phyloP scores from a whole-genome alignment of 2,888 invertebrate species.

The Catonia carolina region DNA sequence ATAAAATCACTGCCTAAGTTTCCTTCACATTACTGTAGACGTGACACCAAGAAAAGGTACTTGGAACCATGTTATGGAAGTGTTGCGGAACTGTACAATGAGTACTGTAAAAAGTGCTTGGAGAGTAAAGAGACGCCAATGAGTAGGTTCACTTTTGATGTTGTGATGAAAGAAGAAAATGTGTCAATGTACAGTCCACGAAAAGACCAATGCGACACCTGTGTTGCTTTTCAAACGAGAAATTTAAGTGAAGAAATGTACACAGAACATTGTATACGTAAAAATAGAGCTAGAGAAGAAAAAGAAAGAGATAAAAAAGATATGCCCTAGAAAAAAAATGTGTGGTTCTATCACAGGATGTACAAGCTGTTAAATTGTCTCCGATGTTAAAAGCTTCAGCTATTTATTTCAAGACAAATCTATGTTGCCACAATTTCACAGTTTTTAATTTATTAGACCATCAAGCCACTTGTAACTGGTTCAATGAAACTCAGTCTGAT shows the following conservation, averaged over 20 bases:
- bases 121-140: background rate
- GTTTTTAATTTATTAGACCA: background rate
- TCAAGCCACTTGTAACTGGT: background rate
- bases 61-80: background rate
- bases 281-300: background rate
- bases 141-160: background rate
- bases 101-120: background rate
- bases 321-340: background rate
- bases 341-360: background rate
- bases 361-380: background rate
- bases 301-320: background rate
- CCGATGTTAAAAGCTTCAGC: background rate
- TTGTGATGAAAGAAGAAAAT: background rate
- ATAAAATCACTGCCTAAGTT: background rate
- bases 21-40: background rate
- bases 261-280: background rate
- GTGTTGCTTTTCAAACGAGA: background rate
- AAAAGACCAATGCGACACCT: background rate
- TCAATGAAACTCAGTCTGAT: background rate
- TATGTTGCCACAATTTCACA: conserved; percentile 6
- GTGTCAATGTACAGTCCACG: background rate
- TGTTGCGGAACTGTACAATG: background rate
- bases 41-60: background rate
- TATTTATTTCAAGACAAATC: background rate
- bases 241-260: background rate